Conservation (phyloP, 1,140 invertebrate genomes). For the Elysia chlorotica region DNA sequence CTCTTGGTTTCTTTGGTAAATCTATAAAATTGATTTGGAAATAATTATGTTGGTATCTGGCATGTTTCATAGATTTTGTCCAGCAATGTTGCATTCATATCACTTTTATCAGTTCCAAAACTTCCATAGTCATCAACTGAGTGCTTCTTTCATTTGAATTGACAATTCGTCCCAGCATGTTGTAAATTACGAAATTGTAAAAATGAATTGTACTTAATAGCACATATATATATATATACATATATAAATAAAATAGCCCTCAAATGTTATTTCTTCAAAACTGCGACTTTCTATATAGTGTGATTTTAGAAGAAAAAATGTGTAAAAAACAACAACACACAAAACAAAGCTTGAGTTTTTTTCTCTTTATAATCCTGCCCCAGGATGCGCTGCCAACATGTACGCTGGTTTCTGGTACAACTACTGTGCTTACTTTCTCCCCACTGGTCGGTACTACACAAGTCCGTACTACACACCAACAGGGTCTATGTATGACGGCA, state of each 20-base stretch:
- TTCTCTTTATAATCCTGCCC: neutral
- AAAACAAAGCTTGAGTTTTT: neutral
- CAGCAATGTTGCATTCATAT: too few species aligned
- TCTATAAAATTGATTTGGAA: too few species aligned
- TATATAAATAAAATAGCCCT: neutral
- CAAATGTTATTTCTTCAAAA: neutral
- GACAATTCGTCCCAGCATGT: too few species aligned
- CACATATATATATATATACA: neutral
- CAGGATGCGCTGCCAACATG: slow-evolving; percentile 34
- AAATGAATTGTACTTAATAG: neutral
- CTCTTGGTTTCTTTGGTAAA: too few species aligned
- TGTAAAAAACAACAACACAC: too few species aligned
- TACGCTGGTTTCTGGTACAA: slow-evolving; percentile 54
- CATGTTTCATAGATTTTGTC: too few species aligned
- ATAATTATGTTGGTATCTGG: too few species aligned
- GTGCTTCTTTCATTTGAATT: too few species aligned
- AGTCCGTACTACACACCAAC: slow-evolving; percentile 40
- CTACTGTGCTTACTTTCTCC: slow-evolving; percentile 42
- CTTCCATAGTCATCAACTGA: too few species aligned
- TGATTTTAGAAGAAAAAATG: neutral
- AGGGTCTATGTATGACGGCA: slow-evolving; percentile 42
- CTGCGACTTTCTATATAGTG: neutral
- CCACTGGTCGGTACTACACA: slow-evolving; percentile 47
- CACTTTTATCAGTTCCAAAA: too few species aligned
- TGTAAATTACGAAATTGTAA: too few species aligned